Evolutionary conservation across 2,113 vertebrate species (phyloP).

Genomic region (Callionymus lyra): DNA sequence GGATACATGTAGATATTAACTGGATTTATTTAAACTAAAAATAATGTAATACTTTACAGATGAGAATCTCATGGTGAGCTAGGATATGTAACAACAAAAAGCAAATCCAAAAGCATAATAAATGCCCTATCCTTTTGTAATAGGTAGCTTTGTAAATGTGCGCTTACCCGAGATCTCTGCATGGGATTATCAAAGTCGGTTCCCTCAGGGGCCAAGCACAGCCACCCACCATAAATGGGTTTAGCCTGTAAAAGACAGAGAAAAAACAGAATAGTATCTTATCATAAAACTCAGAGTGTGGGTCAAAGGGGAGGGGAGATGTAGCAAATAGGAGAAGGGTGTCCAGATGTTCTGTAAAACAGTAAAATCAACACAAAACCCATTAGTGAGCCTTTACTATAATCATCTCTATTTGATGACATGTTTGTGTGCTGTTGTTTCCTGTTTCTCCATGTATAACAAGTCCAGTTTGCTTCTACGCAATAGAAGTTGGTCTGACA

Average conservation of each 20-base stretch:
- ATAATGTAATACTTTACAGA: too few species aligned
- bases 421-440: constrained; percentile 2
- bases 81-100: too few species aligned
- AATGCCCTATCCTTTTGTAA: too few species aligned
- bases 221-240: constrained; percentile 77
- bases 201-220: constrained; percentile 76
- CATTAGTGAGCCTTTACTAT: constrained; percentile 6
- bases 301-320: constrained; percentile 11
- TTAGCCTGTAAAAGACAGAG: constrained; percentile 66
- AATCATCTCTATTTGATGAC: constrained; percentile 31
- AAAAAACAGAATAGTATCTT: constrained; percentile 38
- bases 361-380: constrained; percentile 18
- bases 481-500: too few species aligned
- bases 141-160: not conserved
- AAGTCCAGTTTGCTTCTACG: not conserved
- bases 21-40: too few species aligned
- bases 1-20: too few species aligned
- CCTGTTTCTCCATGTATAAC: constrained; percentile 4
- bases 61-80: too few species aligned
- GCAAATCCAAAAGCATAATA: too few species aligned
- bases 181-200: constrained; percentile 79
- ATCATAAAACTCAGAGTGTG: constrained; percentile 44
- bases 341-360: constrained; percentile 35
- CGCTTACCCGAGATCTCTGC: constrained; percentile 73
- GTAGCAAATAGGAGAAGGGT: constrained; percentile 14